phyloP scores from a whole-genome alignment of 2,113 vertebrate species.

The Malurus alboscapulatus region DNA sequence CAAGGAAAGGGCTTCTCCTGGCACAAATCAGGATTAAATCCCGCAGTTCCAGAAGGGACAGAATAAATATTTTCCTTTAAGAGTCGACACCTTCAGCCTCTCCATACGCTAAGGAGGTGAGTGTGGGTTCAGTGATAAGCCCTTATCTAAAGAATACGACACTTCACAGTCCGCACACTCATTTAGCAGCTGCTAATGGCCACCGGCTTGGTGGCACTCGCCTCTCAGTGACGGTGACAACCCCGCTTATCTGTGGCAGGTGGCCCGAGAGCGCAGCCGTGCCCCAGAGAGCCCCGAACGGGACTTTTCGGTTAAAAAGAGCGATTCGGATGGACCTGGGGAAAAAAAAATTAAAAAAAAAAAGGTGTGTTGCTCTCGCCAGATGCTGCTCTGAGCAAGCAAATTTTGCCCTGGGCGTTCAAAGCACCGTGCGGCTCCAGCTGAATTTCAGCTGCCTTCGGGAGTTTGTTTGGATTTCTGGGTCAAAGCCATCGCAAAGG shows the following conservation, averaged over 20 bases:
- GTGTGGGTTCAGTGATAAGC: constrained; percentile 34
- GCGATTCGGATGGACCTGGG: not conserved
- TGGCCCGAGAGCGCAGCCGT: not conserved
- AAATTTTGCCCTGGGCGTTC: not conserved
- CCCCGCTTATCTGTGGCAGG: not conserved
- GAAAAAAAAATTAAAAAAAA: not conserved
- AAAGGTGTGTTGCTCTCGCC: not conserved
- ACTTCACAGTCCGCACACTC: not conserved
- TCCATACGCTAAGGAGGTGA: not conserved
- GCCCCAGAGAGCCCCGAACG: not conserved
- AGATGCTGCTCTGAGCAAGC: not conserved
- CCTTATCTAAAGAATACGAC: constrained; percentile 27
- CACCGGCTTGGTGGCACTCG: not conserved
- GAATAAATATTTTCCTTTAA: constrained; percentile 23
- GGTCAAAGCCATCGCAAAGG: not conserved
- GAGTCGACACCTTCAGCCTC: not conserved
- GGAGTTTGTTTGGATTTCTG: not conserved
- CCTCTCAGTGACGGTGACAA: not conserved
- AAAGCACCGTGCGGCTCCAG: not conserved
- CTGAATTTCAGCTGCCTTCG: not conserved
- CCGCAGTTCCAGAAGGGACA: not conserved
- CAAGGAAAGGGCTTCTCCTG: not conserved
- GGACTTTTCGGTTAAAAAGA: not conserved
- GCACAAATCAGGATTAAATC: not conserved
- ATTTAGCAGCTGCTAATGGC: not conserved